These are phyloP conservation scores for Thripadectes ignobilis DNA, from an alignment of 2,797 vertebrate genomes.

Conservation along the genomic window DNA sequence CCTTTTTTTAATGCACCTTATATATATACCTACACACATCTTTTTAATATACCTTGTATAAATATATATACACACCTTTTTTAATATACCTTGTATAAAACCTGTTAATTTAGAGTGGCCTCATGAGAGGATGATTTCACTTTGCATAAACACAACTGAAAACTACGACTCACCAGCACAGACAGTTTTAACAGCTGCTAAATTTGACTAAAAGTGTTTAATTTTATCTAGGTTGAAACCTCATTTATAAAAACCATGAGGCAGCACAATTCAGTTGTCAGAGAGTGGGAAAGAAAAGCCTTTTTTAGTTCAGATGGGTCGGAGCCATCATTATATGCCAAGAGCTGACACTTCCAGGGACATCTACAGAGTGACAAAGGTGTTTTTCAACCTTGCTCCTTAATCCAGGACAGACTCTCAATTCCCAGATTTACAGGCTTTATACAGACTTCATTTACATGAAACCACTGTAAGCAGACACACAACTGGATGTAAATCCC, in stretches of 20 bases:
- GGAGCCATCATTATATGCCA: neutral
- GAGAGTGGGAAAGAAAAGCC: neutral
- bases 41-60: neutral
- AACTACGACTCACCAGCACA: neutral
- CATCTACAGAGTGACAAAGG: neutral
- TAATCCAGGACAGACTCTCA: neutral
- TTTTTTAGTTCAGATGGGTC: neutral
- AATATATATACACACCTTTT: neutral
- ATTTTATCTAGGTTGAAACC: slow-evolving; percentile 21
- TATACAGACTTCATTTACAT: neutral
- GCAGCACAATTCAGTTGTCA: slow-evolving; percentile 1
- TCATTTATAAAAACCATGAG: slow-evolving; percentile 13
- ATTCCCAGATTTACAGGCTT: neutral
- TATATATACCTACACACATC: no score
- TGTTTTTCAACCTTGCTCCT: neutral
- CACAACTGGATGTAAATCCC: neutral
- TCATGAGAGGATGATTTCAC: neutral
- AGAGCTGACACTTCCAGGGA: neutral
- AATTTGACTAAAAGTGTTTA: neutral
- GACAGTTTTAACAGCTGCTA: neutral
- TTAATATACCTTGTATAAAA: neutral
- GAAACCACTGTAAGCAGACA: neutral
- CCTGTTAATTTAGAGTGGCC: neutral
- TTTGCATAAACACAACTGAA: neutral
- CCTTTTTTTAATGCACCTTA: no score